These are phyloP conservation scores for Papilio glaucus DNA, from an alignment of 1,140 invertebrate genomes.

Conservation along the genomic window DNA sequence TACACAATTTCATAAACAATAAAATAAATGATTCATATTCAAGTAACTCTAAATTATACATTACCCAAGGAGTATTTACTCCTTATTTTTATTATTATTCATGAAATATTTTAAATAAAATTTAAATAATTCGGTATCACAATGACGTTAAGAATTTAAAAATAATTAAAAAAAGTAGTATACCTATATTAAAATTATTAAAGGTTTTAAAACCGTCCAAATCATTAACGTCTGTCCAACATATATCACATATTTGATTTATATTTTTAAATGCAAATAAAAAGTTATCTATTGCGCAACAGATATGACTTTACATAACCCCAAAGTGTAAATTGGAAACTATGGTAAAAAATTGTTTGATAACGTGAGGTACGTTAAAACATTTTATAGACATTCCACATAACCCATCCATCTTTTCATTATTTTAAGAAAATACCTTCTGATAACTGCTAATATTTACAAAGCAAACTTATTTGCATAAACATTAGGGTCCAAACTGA, in stretches of 20 bases:
- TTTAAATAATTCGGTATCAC: too few relatives aligned
- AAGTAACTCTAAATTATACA: too few relatives aligned
- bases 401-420: constrained; percentile 3
- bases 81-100: too few relatives aligned
- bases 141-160: too few relatives aligned
- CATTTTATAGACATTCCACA: constrained; percentile 22
- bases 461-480: constrained; percentile 65
- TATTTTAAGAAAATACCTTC: constrained; percentile 42
- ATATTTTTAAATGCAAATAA: not conserved
- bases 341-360: not conserved
- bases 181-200: too few relatives aligned
- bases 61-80: too few relatives aligned
- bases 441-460: constrained; percentile 54
- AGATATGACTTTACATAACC: not conserved
- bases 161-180: too few relatives aligned
- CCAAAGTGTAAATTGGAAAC: constrained; percentile 27
- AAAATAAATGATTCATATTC: too few relatives aligned
- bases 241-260: not conserved
- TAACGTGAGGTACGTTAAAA: constrained; percentile 14
- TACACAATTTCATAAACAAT: too few relatives aligned
- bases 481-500: constrained; percentile 68
- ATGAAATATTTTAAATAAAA: too few relatives aligned
- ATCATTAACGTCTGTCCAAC: too few relatives aligned
- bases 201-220: too few relatives aligned
- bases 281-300: not conserved